Percentiles rank a stretch among this genome's conserved stretches.
These are phyloP conservation scores for Phorcus lineatus DNA, from an alignment of 2,888 invertebrate species.

Conservation along the genomic window DNA sequence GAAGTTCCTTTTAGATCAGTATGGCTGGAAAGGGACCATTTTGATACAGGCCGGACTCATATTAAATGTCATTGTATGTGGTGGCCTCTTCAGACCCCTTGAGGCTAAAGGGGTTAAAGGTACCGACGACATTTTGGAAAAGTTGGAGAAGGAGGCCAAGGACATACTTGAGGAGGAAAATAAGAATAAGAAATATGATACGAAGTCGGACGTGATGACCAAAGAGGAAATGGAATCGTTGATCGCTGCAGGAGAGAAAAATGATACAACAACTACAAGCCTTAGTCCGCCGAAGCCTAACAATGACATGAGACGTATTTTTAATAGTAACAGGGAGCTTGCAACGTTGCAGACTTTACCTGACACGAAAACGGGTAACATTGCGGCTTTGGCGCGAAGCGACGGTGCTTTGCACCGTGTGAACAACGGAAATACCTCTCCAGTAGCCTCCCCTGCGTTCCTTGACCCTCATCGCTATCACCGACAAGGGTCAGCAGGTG, in stretches of 20 bases:
- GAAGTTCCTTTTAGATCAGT: conserved; percentile 80
- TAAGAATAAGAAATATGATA: neutral
- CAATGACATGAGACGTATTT: neutral
- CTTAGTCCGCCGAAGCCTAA: neutral
- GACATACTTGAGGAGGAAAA: neutral
- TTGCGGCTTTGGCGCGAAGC: conserved; percentile 39
- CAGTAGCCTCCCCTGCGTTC: neutral
- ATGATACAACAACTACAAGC: no score
- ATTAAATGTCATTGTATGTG: conserved; percentile 91
- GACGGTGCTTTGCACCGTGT: conserved; percentile 50
- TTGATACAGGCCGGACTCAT: conserved; percentile 89
- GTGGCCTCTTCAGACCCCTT: conserved; percentile 91
- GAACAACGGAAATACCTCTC: neutral
- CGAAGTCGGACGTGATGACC: neutral
- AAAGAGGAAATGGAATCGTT: neutral
- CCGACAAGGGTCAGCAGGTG: conserved; percentile 20
- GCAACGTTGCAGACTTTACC: neutral
- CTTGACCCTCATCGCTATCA: conserved; percentile 23
- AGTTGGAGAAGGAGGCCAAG: neutral
- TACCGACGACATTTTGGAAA: neutral
- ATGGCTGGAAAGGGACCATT: conserved; percentile 92
- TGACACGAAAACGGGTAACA: neutral
- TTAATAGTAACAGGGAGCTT: conserved; percentile 12
- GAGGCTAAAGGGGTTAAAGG: conserved; percentile 76
- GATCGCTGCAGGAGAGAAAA: neutral